phyloP scores from a whole-genome alignment of 2,888 invertebrate species.

The Hoplodrina ambigua region DNA sequence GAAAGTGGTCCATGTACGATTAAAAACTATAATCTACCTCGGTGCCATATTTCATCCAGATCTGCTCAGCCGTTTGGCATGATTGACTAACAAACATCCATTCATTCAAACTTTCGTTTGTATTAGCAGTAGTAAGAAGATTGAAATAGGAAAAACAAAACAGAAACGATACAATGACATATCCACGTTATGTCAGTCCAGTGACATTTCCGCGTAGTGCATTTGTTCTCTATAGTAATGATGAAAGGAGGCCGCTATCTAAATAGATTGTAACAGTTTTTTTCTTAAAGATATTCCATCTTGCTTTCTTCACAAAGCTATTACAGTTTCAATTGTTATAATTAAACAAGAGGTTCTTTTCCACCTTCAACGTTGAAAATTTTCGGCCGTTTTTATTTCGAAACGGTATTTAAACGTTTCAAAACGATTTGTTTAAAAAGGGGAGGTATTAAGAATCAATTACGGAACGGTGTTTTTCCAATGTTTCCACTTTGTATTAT shows the following conservation, averaged over 20 bases:
- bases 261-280: slow-evolving; percentile 71
- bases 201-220: slow-evolving; percentile 68
- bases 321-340: slow-evolving; percentile 35
- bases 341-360: slow-evolving; percentile 18
- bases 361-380: not conserved
- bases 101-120: too few species aligned
- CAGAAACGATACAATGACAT: slow-evolving; percentile 6
- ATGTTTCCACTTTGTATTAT: slow-evolving; percentile 28
- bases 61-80: too few species aligned
- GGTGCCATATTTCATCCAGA: too few species aligned
- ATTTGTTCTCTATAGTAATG: slow-evolving; percentile 71
- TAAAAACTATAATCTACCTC: too few species aligned
- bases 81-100: too few species aligned
- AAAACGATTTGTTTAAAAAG: slow-evolving; percentile 40
- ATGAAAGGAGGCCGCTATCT: slow-evolving; percentile 68
- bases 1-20: too few species aligned
- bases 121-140: too few species aligned
- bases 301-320: slow-evolving; percentile 7
- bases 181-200: slow-evolving; percentile 64
- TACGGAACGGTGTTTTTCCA: slow-evolving; percentile 26
- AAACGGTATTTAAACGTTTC: slow-evolving; percentile 32
- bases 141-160: not conserved
- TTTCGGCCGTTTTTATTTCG: slow-evolving; percentile 21
- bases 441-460: slow-evolving; percentile 46
- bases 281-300: slow-evolving; percentile 35